Base-by-base conservation (phyloP, 2,888 invertebrate species). In the Hirtodrosophila histrioides region DNA sequence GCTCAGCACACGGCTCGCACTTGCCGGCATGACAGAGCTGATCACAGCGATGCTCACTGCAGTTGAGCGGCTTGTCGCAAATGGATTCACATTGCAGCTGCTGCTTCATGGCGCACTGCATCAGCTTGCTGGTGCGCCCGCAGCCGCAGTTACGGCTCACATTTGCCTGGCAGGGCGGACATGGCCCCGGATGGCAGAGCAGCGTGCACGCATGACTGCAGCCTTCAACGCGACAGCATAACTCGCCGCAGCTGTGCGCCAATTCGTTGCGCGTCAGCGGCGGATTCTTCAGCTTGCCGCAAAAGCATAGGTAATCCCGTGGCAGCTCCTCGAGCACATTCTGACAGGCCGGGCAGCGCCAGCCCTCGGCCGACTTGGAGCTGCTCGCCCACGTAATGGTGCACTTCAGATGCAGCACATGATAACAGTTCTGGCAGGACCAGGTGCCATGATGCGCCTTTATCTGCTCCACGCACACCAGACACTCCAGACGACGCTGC, bases 261-360 rank as follows among this genome's bases (percentile, higher is more conserved):
- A 95, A 94, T 61, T 95, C 95, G 41, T 94, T 94, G 2, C 96
- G 94, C 89, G 95, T 95, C 91, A 95, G 95, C 62, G 94, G 94
- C 0, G 98, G 98, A 85, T 95, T 94, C 40, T 93, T 93, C 1
- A 93, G 91, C 89, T 96, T 96, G 24, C 97, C 96, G 91, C 99
- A 99, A 92, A 97, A 98, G 90, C 99, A 99, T 11, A 93, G 93
- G 91, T 98, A 99, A 54, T 96, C 95, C 0, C 93, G 93, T 0
- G 98, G 98, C 54, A 96, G 93, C 24, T 93, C 93, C 11, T 93
- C 92, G 60, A 94, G 94, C 2, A 95, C 94, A 90, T 96, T 96
- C 91, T 98, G 98, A 90, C 99, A 99, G 0, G 98, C 97, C 0
- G 99, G 99, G 90, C 99, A 99, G 17, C 98, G 94, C 99, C 99